Conservation (phyloP, 2,797 vertebrate genomes). For the Discoglossus pictus region DNA sequence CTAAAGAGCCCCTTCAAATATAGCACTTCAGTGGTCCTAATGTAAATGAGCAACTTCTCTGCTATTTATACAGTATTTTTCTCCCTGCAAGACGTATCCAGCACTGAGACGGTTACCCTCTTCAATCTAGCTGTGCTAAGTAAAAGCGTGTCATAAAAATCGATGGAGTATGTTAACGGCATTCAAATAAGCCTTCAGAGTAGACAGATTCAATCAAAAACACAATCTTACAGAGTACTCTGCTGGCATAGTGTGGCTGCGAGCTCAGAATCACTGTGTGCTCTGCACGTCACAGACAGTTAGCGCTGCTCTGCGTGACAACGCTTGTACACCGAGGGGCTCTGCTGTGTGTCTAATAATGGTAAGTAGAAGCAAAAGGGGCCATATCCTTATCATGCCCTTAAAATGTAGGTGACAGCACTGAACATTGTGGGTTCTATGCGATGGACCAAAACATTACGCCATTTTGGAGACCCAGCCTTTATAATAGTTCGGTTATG, state of each 20-base stretch:
- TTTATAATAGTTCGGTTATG: too few relatives aligned
- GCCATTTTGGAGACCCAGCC: too few relatives aligned
- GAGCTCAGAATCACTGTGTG: slow-evolving; percentile 38
- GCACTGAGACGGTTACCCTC: slow-evolving; percentile 31
- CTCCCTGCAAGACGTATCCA: neutral
- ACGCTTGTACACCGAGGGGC: slow-evolving; percentile 13
- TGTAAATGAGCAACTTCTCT: neutral
- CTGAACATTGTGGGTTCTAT: too few relatives aligned
- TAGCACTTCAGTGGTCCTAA: too few relatives aligned
- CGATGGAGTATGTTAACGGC: slow-evolving; percentile 50
- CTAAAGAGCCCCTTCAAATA: too few relatives aligned
- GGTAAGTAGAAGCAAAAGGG: slow-evolving; percentile 10
- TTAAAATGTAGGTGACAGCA: too few relatives aligned
- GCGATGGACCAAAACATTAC: too few relatives aligned
- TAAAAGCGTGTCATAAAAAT: slow-evolving; percentile 50
- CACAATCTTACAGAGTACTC: slow-evolving; percentile 48
- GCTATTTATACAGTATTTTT: too few relatives aligned
- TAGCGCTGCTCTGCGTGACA: slow-evolving; percentile 32
- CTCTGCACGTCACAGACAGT: slow-evolving; percentile 45
- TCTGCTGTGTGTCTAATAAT: slow-evolving; percentile 32
- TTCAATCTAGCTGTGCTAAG: slow-evolving; percentile 41
- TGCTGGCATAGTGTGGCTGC: slow-evolving; percentile 41
- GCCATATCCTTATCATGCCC: slow-evolving; percentile 6
- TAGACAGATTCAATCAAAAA: slow-evolving; percentile 50
- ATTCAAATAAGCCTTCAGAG: slow-evolving; percentile 48